Evolutionary conservation across 2,113 vertebrate species (phyloP).

Genomic region (Salvelinus namaycush): DNA sequence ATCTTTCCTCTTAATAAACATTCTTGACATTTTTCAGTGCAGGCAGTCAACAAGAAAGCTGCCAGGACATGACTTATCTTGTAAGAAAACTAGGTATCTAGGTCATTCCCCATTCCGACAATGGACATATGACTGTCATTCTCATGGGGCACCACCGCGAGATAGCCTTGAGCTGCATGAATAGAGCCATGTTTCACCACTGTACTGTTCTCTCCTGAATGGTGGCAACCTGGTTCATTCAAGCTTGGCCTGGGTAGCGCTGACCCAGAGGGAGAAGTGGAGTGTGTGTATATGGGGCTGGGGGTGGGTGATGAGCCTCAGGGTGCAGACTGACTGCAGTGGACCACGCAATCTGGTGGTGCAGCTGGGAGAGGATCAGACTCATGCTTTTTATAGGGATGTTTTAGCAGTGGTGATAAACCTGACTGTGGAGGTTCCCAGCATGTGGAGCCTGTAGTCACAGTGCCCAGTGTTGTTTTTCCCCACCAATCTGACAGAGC

Average conservation of each 20-base stretch:
- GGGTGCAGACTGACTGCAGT: slow-evolving; percentile 28
- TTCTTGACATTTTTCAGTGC: too few species aligned
- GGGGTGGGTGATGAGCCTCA: slow-evolving; percentile 22
- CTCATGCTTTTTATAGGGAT: slow-evolving; percentile 47
- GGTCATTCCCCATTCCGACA: slow-evolving; percentile 11
- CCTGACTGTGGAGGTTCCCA: slow-evolving; percentile 63
- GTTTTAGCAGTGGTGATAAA: slow-evolving; percentile 51
- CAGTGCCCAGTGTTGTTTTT: slow-evolving; percentile 47
- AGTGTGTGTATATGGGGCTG: background rate
- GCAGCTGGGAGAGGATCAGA: slow-evolving; percentile 51
- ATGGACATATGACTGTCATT: background rate
- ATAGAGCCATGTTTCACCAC: background rate
- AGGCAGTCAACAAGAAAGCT: background rate
- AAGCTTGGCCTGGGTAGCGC: background rate
- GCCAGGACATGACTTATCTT: background rate
- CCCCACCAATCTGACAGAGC: slow-evolving; percentile 7
- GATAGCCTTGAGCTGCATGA: background rate
- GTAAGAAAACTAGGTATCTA: slow-evolving; percentile 17
- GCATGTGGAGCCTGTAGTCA: slow-evolving; percentile 50
- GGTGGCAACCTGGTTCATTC: background rate
- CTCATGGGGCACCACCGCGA: too few species aligned
- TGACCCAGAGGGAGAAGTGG: slow-evolving; percentile 4
- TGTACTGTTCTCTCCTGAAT: background rate
- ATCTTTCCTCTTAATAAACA: too few species aligned
- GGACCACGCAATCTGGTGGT: slow-evolving; percentile 33